phyloP scores from a whole-genome alignment of 1,140 invertebrate genomes.

The Drosophila watanabei region DNA sequence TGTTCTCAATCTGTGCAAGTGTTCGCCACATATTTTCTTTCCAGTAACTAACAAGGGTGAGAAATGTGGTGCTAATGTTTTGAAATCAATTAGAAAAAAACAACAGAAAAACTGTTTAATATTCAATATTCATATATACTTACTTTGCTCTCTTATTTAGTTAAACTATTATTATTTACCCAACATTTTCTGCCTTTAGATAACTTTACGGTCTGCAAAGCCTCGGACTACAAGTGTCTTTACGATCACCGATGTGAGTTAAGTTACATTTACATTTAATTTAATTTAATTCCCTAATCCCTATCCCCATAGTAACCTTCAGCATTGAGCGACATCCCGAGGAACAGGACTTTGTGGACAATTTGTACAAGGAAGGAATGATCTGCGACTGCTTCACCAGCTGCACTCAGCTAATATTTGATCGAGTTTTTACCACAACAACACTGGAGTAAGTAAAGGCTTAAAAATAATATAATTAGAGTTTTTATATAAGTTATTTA shows the following conservation, averaged over 20 bases:
- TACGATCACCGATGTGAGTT: slow-evolving; percentile 67
- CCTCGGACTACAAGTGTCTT: slow-evolving; percentile 74
- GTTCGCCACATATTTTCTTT: slow-evolving; percentile 69
- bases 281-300: not conserved
- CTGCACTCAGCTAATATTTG: slow-evolving; percentile 67
- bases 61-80: not conserved
- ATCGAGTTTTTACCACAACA: slow-evolving; percentile 39
- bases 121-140: no score
- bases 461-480: not conserved
- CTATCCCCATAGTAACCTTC: slow-evolving; percentile 46
- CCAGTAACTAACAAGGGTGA: slow-evolving; percentile 31
- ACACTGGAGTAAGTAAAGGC: slow-evolving; percentile 49
- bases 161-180: no score
- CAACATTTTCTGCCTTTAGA: slow-evolving; percentile 29
- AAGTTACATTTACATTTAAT: not conserved
- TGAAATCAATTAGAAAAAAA: no score
- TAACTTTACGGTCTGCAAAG: slow-evolving; percentile 69
- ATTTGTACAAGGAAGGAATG: slow-evolving; percentile 56
- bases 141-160: no score
- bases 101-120: not conserved
- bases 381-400: slow-evolving; percentile 72
- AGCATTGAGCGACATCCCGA: slow-evolving; percentile 40
- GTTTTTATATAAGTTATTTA: not conserved
- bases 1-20: slow-evolving; percentile 61
- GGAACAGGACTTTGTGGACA: slow-evolving; percentile 62